These are phyloP conservation scores for Alentia gelatinosa DNA, from an alignment of 2,888 invertebrate genomes.

Conservation along the genomic window DNA sequence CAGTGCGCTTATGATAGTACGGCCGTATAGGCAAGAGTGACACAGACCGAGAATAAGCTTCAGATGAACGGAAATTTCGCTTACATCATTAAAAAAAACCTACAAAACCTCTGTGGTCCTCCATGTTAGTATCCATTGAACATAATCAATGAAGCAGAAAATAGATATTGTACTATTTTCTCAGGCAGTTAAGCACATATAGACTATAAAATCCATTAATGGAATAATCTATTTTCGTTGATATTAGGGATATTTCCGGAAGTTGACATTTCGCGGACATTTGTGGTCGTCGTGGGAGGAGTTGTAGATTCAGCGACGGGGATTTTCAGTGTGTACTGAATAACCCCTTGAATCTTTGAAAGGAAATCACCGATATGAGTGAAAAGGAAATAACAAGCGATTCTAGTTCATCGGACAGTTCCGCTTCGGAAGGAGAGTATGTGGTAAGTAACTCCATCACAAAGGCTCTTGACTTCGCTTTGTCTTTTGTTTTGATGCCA, in stretches of 20 bases:
- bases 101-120: too few relatives aligned
- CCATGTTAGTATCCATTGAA: too few relatives aligned
- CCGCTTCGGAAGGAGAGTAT: slow-evolving; percentile 48
- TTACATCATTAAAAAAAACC: too few relatives aligned
- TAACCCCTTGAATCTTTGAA: background rate
- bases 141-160: too few relatives aligned
- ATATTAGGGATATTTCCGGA: background rate
- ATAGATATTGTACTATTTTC: too few relatives aligned
- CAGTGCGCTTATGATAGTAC: too few relatives aligned
- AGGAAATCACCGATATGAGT: slow-evolving; percentile 4
- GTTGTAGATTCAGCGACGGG: background rate
- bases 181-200: too few relatives aligned
- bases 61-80: background rate
- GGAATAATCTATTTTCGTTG: background rate
- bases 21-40: too few relatives aligned
- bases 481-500: too few relatives aligned
- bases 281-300: background rate
- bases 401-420: slow-evolving; percentile 43
- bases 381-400: slow-evolving; percentile 25
- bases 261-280: slow-evolving; percentile 20
- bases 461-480: background rate
- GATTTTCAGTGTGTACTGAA: background rate
- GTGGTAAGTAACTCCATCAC: slow-evolving; percentile 34
- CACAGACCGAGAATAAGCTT: background rate
- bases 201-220: too few relatives aligned